Base-by-base conservation (phyloP, 1,140 invertebrate species). In the Drosophila neocordata region DNA sequence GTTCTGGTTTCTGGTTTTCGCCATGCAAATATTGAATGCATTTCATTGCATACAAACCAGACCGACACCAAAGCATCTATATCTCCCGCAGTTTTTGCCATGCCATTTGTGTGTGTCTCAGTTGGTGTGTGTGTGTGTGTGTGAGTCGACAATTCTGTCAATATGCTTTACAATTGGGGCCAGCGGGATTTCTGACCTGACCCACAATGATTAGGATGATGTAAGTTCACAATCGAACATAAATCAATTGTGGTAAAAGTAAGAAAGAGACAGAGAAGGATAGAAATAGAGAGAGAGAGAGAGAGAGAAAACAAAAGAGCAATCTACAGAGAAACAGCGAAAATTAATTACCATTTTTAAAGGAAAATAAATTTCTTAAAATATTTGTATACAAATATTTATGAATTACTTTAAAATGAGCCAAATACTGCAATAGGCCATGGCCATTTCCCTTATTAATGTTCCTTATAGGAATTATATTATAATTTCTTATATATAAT, bases 121-220 rank as follows among this genome's bases (percentile, higher is more conserved):
- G n/a, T n/a, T n/a, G n/a, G n/a, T n/a, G 22, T 31, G 27, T 31
- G 27, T 31, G 27, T 57, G 53, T 31, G 27, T 31, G 27, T 31
- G 27, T 57, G 53, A 55, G 58, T 69, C 65, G 62, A 37, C 53
- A 24, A 75, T 63, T 59, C 55, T 31, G 69, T 65, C 44, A 52
- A 68, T 51, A 61, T 20, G 65, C 20, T 55, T 31, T 18, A 20
- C 56, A 13, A 6, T 18, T 15, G 48, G 27, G 35, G 35, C 31
- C 13, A 41, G 48, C 56, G 38, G 62, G 35, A 27, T 12, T 57
- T 52, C 20, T 35, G 57, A 68, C 72, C 72, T 67, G 64, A 62
- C 64, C 71, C 72, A 74, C 71, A 31, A 53, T 41, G 72, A 75
- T 67, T 74, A 24, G 71, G 55, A 73, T 69, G 65, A 69, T 59